Base-by-base conservation (phyloP, 2,113 vertebrate species). In the Pollachius pollachius region DNA sequence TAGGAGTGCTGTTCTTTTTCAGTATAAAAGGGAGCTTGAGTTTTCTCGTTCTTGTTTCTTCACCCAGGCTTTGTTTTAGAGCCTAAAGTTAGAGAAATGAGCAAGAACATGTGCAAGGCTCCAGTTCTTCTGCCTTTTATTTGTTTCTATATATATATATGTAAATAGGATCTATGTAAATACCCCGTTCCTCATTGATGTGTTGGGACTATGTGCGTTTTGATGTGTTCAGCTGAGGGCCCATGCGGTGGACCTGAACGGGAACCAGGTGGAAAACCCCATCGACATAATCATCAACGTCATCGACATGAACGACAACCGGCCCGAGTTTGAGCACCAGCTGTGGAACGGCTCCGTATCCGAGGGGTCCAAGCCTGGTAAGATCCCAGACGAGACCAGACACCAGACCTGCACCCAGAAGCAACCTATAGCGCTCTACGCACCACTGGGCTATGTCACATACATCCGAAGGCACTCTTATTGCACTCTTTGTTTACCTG, bases 221-320 rank as follows among this genome's bases (percentile, higher is more conserved):
- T 48, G 41, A 48, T 13, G 41, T 13, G 41, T 89, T 61, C 92
- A 99, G 97, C 86, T 99, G 89, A 93, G 96, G 86, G 97, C 97
- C 0, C 97, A 99, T 0, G 97, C 96, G 2, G 97, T 99, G 82
- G 97, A 99, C 90, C 94, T 99, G 84, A 99, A 99, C 62, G 97
- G 97, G 81, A 99, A 99, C 87, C 97, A 99, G 79, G 96, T 99
- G 86, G 97, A 99, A 90, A 99, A 97, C 85, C 97, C 97, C 19
- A 95, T 98, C 78, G 97, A 99, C 82, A 97, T 99, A 58, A 93
- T 96, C 89, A 98, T 99, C 92, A 98, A 99, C 76, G 97, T 99
- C 23, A 99, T 99, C 81, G 97, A 99, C 88, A 97, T 98, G 95
- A 99, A 99, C 74, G 97, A 99, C 90, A 99, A 99, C 80, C 93